Conservation (phyloP, 1,140 invertebrate species). For the Carcinoscorpius rotundicauda region DNA sequence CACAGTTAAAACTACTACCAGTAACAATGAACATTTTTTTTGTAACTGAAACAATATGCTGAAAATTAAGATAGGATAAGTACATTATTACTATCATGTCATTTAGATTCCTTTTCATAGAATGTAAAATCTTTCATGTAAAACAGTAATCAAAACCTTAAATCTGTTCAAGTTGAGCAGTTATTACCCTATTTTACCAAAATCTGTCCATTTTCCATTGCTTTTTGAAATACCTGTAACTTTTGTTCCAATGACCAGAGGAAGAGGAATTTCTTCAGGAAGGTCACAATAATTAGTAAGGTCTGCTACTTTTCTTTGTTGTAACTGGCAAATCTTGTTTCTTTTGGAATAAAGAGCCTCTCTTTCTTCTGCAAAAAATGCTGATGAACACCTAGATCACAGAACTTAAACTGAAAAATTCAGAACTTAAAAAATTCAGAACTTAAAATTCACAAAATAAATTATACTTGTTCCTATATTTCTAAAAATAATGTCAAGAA, state of each 20-base stretch:
- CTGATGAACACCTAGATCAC: slow-evolving; percentile 40
- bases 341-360: slow-evolving; percentile 77
- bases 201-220: no score
- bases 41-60: no score
- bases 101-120: no score
- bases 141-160: no score
- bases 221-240: slow-evolving; percentile 51
- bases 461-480: neutral
- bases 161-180: no score
- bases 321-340: slow-evolving; percentile 81
- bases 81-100: no score
- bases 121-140: no score
- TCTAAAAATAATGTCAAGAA: neutral
- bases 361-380: slow-evolving; percentile 93
- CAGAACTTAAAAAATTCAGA: slow-evolving; percentile 11
- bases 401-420: neutral
- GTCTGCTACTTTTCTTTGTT: slow-evolving; percentile 84
- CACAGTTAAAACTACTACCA: no score
- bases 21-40: no score
- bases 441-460: slow-evolving; percentile 6
- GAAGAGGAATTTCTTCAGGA: slow-evolving; percentile 89
- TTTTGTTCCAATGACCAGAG: slow-evolving; percentile 92
- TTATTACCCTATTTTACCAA: no score
- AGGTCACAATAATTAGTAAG: slow-evolving; percentile 70
- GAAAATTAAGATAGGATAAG: no score